A percentile compares a stretch with the other conserved stretches of the same genome.
Conservation (phyloP, 1,140 invertebrate genomes). For the Macrosteles quadrilineatus region DNA sequence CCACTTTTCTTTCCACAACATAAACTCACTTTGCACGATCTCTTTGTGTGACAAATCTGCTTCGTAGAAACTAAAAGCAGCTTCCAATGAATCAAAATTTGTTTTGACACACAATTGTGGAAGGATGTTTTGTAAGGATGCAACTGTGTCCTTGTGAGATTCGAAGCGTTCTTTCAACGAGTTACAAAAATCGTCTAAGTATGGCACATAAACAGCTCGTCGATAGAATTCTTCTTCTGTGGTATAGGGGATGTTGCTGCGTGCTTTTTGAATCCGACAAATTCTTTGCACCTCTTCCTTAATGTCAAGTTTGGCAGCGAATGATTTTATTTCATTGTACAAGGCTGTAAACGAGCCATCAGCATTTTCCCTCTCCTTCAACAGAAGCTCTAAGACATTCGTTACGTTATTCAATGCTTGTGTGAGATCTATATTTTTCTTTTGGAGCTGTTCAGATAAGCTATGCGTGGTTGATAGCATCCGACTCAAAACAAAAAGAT, state of each 20-base stretch:
- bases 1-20: too few species aligned
- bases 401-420: neutral
- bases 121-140: constrained; percentile 7
- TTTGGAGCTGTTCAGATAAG: constrained; percentile 13
- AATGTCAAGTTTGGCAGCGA: constrained; percentile 15
- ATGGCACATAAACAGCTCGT: neutral
- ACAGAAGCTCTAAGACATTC: neutral
- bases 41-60: neutral
- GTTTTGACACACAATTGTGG: neutral
- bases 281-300: neutral
- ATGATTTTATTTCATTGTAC: neutral
- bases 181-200: neutral
- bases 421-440: neutral
- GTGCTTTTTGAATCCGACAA: neutral
- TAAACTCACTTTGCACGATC: neutral
- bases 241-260: neutral
- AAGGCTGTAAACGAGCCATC: neutral
- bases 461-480: neutral
- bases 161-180: too few species aligned
- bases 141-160: too few species aligned
- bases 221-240: neutral
- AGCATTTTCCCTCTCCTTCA: neutral
- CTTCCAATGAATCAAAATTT: neutral
- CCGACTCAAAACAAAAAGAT: constrained; percentile 5
- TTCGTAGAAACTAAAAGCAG: neutral